Conservation (phyloP, 2,797 vertebrate genomes). For the Phataginus tetradactyla region DNA sequence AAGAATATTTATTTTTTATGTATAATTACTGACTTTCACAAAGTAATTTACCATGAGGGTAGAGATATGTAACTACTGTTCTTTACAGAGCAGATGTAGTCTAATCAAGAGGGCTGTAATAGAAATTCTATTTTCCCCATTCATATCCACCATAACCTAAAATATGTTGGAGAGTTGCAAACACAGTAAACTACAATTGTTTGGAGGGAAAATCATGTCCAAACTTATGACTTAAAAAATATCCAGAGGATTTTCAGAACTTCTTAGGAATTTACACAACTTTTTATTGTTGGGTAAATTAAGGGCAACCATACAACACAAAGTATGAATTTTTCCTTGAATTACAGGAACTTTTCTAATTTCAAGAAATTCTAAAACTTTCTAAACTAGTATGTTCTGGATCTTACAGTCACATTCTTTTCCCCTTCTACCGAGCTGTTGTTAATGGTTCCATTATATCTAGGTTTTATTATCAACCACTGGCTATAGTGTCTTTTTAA, state of each 20-base stretch:
- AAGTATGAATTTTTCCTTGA: not conserved
- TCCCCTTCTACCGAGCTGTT: not conserved
- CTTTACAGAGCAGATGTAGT: conserved; percentile 15
- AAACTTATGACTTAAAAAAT: conserved; percentile 30
- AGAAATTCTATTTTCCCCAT: not conserved
- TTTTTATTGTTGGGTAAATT: not conserved
- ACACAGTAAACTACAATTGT: not conserved
- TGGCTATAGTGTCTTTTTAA: not conserved
- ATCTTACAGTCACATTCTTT: not conserved
- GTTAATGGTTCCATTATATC: not conserved
- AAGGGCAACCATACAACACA: not conserved
- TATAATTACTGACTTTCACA: not conserved
- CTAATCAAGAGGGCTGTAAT: not conserved
- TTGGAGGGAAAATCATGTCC: conserved; percentile 1
- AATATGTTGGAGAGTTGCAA: not conserved
- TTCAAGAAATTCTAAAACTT: not conserved
- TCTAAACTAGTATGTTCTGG: not conserved
- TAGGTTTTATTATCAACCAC: not conserved
- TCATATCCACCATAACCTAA: not conserved
- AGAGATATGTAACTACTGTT: not conserved
- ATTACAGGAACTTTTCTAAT: conserved; percentile 11
- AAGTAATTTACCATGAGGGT: not conserved
- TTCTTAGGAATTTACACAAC: not conserved
- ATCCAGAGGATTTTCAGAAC: not conserved
- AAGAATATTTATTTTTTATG: conserved; percentile 34